Conservation (phyloP, 2,888 invertebrate genomes). For the Bellardia pandia region DNA sequence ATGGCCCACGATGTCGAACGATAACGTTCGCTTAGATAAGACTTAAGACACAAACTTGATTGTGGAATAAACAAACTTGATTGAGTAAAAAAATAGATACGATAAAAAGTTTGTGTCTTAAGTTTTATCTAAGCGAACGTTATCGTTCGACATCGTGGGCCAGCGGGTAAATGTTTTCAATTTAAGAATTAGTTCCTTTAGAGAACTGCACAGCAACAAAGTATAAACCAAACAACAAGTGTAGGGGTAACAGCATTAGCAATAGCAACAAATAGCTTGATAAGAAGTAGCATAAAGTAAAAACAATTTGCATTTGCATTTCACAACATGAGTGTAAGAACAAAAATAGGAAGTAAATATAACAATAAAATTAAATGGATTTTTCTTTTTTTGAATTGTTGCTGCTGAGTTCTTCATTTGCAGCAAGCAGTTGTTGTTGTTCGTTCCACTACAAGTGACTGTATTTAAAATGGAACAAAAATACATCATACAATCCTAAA, state of each 20-base stretch:
- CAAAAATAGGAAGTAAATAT: background rate
- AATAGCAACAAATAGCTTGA: slow-evolving; percentile 26
- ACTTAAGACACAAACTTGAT: too few relatives aligned
- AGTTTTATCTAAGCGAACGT: too few relatives aligned
- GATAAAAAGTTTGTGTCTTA: too few relatives aligned
- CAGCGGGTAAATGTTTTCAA: too few relatives aligned
- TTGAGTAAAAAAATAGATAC: too few relatives aligned
- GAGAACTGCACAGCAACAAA: background rate
- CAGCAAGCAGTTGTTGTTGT: background rate
- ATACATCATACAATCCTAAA: background rate
- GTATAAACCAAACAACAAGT: slow-evolving; percentile 4
- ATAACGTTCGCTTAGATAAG: too few relatives aligned
- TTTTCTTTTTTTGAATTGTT: slow-evolving; percentile 2
- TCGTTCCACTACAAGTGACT: background rate
- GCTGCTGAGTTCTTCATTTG: background rate
- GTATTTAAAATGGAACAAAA: background rate
- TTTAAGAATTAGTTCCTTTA: background rate
- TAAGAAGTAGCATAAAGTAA: slow-evolving; percentile 23
- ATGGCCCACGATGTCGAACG: too few relatives aligned
- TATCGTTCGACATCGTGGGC: too few relatives aligned
- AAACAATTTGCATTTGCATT: slow-evolving; percentile 48
- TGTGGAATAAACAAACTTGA: too few relatives aligned
- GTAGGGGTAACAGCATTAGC: slow-evolving; percentile 30
- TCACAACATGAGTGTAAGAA: background rate
- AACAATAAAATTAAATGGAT: slow-evolving; percentile 30